These are phyloP conservation scores for Polyodon spathula DNA, from an alignment of 2,113 vertebrate species.

Conservation along the genomic window DNA sequence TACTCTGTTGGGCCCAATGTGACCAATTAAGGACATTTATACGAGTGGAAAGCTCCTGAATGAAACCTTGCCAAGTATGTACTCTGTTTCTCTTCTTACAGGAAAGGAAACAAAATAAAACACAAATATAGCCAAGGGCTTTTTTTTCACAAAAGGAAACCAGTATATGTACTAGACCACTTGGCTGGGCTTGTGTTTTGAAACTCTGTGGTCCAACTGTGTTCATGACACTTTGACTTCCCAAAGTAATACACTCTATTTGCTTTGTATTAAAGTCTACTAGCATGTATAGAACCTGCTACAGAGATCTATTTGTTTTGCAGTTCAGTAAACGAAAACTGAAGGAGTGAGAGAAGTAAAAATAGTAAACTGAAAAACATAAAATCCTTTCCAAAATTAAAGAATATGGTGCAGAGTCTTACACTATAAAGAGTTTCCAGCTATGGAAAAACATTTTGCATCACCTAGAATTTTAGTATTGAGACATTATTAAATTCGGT, in stretches of 20 bases:
- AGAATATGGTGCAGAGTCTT: not conserved
- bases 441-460: too few relatives aligned
- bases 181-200: conserved; percentile 1
- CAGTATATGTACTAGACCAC: not conserved
- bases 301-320: too few relatives aligned
- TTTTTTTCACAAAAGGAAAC: conserved; percentile 30
- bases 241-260: too few relatives aligned
- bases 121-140: conserved; percentile 30
- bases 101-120: conserved; percentile 41
- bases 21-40: conserved; percentile 60
- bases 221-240: not conserved
- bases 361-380: too few relatives aligned
- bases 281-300: too few relatives aligned
- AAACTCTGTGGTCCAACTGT: not conserved
- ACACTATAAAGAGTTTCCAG: too few relatives aligned
- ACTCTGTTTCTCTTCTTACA: conserved; percentile 60
- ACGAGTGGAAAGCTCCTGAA: conserved; percentile 46
- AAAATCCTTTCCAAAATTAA: not conserved
- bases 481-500: too few relatives aligned
- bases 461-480: too few relatives aligned
- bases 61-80: conserved; percentile 64
- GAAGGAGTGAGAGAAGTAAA: too few relatives aligned
- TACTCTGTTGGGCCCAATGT: conserved; percentile 51
- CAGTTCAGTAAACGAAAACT: too few relatives aligned
- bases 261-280: too few relatives aligned